phyloP scores from a whole-genome alignment of 1,140 invertebrate genomes.

The Aradophagus sp. region DNA sequence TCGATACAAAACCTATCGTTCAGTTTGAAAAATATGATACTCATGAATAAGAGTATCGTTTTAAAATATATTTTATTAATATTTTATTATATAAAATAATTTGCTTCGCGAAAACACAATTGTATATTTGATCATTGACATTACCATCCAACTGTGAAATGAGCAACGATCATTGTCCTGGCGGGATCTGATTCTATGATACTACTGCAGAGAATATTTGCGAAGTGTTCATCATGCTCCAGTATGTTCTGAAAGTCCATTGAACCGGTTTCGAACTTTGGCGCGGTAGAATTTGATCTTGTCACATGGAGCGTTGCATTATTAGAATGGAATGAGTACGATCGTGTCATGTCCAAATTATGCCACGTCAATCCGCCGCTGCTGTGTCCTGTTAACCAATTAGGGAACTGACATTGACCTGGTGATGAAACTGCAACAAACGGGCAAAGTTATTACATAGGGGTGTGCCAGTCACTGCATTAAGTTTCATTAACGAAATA shows the following conservation, averaged over 20 bases:
- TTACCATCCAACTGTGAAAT: constrained; percentile 86
- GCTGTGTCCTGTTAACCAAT: constrained; percentile 83
- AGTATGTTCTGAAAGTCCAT: constrained; percentile 73
- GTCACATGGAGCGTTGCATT: constrained; percentile 83
- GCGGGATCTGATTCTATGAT: constrained; percentile 78
- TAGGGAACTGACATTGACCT: constrained; percentile 81
- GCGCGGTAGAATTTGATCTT: constrained; percentile 66
- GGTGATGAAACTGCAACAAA: constrained; percentile 72
- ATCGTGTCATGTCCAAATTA: constrained; percentile 83
- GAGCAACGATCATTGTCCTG: constrained; percentile 80
- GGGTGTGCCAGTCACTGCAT: no score
- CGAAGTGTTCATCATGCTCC: constrained; percentile 77
- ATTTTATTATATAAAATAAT: no score
- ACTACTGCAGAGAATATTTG: constrained; percentile 81
- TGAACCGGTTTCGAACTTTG: constrained; percentile 62
- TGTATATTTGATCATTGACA: no score
- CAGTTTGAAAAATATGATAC: no score
- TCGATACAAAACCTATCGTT: no score
- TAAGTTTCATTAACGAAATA: neutral
- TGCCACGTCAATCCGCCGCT: constrained; percentile 80
- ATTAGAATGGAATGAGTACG: constrained; percentile 83
- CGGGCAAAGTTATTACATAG: constrained; percentile 14
- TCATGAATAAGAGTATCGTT: no score
- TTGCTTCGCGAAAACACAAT: no score
- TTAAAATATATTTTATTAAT: no score